These are phyloP conservation scores for Pachyramphus minor DNA, from an alignment of 2,113 vertebrate species.

Conservation along the genomic window DNA sequence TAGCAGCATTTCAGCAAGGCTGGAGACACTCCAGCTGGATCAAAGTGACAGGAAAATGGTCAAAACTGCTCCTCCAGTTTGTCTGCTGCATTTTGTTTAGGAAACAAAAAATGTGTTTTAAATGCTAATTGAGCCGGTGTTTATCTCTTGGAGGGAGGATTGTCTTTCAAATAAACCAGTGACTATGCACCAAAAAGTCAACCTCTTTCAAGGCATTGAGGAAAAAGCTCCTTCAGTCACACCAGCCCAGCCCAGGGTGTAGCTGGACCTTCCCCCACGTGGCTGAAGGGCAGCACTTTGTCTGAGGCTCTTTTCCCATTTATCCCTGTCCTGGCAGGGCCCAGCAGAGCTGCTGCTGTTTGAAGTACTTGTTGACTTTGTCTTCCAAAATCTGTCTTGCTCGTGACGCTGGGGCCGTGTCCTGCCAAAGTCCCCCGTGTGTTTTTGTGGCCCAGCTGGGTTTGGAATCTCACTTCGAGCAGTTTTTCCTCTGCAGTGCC, in stretches of 20 bases:
- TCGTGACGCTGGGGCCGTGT: fast-evolving
- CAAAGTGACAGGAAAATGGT: slow-evolving; percentile 35
- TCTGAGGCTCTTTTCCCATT: background rate
- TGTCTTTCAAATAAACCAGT: slow-evolving; percentile 23
- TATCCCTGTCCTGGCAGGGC: background rate
- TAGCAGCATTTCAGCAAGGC: slow-evolving; percentile 39
- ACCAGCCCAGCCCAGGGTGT: background rate
- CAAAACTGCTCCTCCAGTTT: slow-evolving; percentile 43
- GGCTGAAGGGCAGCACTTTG: background rate
- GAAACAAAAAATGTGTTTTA: slow-evolving; percentile 48
- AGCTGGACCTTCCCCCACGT: background rate
- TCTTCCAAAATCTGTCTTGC: background rate
- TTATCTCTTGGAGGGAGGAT: slow-evolving; percentile 44
- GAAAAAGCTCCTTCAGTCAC: background rate
- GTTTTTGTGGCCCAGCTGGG: background rate
- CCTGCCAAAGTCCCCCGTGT: background rate
- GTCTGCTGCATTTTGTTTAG: slow-evolving; percentile 49
- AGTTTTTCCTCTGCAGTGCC: background rate
- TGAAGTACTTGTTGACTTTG: background rate
- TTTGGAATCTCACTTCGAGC: background rate
- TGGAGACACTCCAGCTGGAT: slow-evolving; percentile 57
- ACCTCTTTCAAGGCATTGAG: background rate
- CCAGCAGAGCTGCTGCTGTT: background rate
- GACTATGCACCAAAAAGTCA: background rate
- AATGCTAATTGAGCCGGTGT: slow-evolving; percentile 55